Conservation (phyloP, 2,888 invertebrate species). For the Hypena proboscidalis region DNA sequence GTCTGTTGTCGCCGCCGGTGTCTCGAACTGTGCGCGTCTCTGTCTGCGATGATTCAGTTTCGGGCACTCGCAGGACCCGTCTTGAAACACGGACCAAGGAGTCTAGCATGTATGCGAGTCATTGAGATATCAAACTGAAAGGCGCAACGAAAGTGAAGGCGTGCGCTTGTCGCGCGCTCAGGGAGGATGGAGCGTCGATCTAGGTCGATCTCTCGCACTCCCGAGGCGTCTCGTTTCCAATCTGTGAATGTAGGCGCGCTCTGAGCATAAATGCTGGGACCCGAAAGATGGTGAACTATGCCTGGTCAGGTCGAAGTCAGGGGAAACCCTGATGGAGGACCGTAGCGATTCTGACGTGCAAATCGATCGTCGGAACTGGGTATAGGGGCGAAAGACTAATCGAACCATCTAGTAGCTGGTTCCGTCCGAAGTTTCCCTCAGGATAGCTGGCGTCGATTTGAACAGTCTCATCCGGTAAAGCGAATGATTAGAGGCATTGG, state of each 20-base stretch:
- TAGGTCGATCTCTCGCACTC: conserved; percentile 78
- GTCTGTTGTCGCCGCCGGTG: conserved; percentile 50
- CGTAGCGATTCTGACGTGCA: conserved; percentile 91
- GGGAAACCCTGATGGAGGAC: conserved; percentile 90
- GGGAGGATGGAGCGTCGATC: conserved; percentile 74
- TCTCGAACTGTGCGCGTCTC: conserved; percentile 60
- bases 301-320: conserved; percentile 89
- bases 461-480: conserved; percentile 89
- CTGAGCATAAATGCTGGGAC: conserved; percentile 88
- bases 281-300: conserved; percentile 91
- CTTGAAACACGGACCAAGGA: conserved; percentile 82
- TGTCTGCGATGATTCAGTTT: conserved; percentile 70
- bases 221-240: conserved; percentile 84
- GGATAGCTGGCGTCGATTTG: conserved; percentile 86
- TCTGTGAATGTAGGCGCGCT: conserved; percentile 78
- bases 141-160: conserved; percentile 88
- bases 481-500: conserved; percentile 91
- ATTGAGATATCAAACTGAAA: conserved; percentile 85
- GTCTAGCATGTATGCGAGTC: conserved; percentile 88
- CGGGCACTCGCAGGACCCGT: conserved; percentile 87
- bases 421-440: conserved; percentile 91
- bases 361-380: conserved; percentile 92
- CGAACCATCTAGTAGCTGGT: conserved; percentile 92
- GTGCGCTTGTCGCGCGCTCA: conserved; percentile 59
- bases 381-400: conserved; percentile 90